Percentiles rank a stretch among this genome's conserved stretches.
Evolutionary conservation across 2,888 invertebrate species (phyloP).

Genomic region (Lasioglossum villosulum): DNA sequence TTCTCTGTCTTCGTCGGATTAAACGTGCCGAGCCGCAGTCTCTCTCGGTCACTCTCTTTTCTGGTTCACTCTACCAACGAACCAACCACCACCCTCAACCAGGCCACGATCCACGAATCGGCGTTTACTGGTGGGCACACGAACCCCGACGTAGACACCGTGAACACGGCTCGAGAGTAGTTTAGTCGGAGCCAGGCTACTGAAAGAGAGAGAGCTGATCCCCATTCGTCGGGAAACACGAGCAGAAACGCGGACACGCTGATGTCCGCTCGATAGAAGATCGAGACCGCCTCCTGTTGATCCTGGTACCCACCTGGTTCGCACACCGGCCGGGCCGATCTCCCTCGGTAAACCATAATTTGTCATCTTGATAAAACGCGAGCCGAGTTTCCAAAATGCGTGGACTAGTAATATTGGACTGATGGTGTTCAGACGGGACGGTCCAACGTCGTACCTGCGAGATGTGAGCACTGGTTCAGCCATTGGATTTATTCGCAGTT

Average conservation of each 20-base stretch:
- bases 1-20: not conserved
- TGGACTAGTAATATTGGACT: not conserved
- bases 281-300: slow-evolving; percentile 3
- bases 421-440: not conserved
- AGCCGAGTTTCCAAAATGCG: not conserved
- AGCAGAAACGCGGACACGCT: not conserved
- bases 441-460: not conserved
- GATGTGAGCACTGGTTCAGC: not conserved
- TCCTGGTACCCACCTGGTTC: slow-evolving; percentile 4
- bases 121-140: slow-evolving; percentile 72
- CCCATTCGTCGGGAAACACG: too few relatives aligned
- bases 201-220: not conserved
- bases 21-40: not conserved
- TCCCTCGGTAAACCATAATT: not conserved
- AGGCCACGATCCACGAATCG: slow-evolving; percentile 65
- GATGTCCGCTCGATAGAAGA: not conserved
- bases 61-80: slow-evolving; percentile 84
- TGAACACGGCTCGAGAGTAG: slow-evolving; percentile 49
- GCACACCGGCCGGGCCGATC: not conserved
- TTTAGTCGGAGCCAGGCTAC: slow-evolving; percentile 60
- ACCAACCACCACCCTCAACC: slow-evolving; percentile 65
- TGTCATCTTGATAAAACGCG: slow-evolving; percentile 3
- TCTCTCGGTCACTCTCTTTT: not conserved
- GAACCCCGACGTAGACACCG: slow-evolving; percentile 62
- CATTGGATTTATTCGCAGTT: not conserved